These are phyloP conservation scores for Ficedula albicollis DNA, from an alignment of 2,797 vertebrate genomes.

Conservation along the genomic window DNA sequence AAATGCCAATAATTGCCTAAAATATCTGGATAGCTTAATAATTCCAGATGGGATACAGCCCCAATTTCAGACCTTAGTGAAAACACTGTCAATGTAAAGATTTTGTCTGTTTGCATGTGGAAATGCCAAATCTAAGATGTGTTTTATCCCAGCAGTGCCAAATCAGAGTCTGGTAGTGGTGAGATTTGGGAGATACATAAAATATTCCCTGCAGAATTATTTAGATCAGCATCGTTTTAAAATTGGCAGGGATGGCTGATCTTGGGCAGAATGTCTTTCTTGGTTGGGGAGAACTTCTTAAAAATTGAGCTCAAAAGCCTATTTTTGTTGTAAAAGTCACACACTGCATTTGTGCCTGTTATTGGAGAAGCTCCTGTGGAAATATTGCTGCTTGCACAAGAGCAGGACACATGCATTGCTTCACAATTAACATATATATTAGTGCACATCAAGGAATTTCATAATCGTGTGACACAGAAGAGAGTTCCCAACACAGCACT, in stretches of 20 bases:
- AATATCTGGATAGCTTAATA: background rate
- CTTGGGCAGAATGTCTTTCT: background rate
- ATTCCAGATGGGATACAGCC: background rate
- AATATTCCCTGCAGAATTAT: background rate
- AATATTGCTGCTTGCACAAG: conserved; percentile 24
- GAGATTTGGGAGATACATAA: background rate
- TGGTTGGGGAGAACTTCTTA: background rate
- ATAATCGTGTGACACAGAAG: conserved; percentile 7
- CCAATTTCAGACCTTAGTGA: background rate
- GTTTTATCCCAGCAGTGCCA: background rate
- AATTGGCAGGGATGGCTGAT: background rate
- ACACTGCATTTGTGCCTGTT: background rate
- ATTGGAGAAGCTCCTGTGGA: conserved; percentile 21
- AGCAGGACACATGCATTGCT: background rate
- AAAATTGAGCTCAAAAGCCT: background rate
- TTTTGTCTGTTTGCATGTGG: background rate
- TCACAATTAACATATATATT: conserved; percentile 39
- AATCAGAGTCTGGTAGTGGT: background rate
- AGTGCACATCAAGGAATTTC: conserved; percentile 38
- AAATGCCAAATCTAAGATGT: background rate
- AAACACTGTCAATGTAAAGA: background rate
- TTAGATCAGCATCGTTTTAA: background rate
- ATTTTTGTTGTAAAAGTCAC: conserved; percentile 20
- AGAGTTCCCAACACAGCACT: background rate
- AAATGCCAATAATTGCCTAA: background rate